Base-by-base conservation (phyloP, 2,113 vertebrate genomes). In the Scartelaos histophorus region DNA sequence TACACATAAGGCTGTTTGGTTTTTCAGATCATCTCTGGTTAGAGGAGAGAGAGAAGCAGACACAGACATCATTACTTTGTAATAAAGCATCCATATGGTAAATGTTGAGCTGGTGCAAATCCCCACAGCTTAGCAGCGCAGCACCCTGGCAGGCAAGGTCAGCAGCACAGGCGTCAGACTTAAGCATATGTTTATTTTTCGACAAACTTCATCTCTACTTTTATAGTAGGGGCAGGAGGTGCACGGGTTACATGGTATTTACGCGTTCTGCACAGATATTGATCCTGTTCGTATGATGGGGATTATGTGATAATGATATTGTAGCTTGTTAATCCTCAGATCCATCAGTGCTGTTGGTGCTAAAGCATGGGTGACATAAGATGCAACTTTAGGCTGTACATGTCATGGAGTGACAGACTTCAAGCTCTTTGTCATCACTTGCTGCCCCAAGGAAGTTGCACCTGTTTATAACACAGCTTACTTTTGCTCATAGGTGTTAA, bases 41-140 rank as follows among this genome's bases (percentile, higher is more conserved):
- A 81, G 49, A 64, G 57, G 74, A 29, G 72, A 83, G 53, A 24
- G 71, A 79, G 83, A n/a, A n/a, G 71, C 74, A 46, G 56, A 81
- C 76, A 78, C 89, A 94, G 88, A 93, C 91, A 92, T 94, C 85
- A 94, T 94, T 94, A 92, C 92, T 92, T 90, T 93, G 81, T 90
- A 92, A 88, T 94, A 90, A 94, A 94, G 94, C 93, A 95, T 95
- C 95, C 95, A 97, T 96, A 95, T 96, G 95, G 96, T 90, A 94
- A 95, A 93, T 92, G 93, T 94, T 94, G 93, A 94, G 92, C 94
- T 94, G 80, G 89, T 93, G 94, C 91, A 95, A 97, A 96, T 95
- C 95, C 93, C 90, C 84, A 79, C 89, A 91, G 95, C 92, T 95
- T 96, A 96, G 80, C 90, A 92, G 81, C 88, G 92, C 92, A 92